A percentile compares a stretch with the other conserved stretches of the same genome.
Conservation (phyloP, 2,888 invertebrate genomes). For the Trichopoda pennipes region DNA sequence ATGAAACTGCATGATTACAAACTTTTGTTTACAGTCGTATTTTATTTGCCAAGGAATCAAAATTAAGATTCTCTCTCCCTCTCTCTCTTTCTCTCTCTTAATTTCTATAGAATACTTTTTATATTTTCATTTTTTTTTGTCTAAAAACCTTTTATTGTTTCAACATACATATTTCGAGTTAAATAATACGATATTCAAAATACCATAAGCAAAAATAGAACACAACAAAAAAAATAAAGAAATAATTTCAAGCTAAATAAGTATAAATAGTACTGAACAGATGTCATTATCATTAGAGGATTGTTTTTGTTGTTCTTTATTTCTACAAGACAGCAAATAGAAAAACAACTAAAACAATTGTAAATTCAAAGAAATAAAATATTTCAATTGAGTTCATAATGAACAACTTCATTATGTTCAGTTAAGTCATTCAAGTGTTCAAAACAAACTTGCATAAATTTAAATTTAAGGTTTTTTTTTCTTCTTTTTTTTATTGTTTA, state of each 20-base stretch:
- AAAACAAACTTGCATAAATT: constrained; percentile 38
- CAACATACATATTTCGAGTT: no score
- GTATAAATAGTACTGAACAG: constrained; percentile 52
- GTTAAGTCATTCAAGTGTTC: constrained; percentile 23
- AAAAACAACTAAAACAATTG: constrained; percentile 22
- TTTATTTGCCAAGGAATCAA: no score
- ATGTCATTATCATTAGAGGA: constrained; percentile 64
- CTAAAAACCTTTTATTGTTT: no score
- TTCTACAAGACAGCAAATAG: constrained; percentile 6
- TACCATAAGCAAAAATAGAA: not conserved
- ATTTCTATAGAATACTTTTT: no score
- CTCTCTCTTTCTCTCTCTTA: no score
- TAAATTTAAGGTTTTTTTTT: not conserved
- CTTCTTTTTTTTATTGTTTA: constrained; percentile 11
- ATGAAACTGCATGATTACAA: no score
- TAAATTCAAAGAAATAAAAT: constrained; percentile 19
- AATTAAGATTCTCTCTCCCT: no score
- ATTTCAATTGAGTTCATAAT: constrained; percentile 29
- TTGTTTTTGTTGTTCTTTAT: not conserved
- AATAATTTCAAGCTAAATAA: constrained; percentile 48
- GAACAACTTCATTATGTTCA: constrained; percentile 41
- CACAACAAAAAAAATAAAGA: constrained; percentile 5
- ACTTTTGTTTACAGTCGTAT: no score
- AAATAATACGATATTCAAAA: no score
- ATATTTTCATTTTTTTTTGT: no score